phyloP scores from a whole-genome alignment of 2,888 invertebrate genomes.

The Selenia dentaria region DNA sequence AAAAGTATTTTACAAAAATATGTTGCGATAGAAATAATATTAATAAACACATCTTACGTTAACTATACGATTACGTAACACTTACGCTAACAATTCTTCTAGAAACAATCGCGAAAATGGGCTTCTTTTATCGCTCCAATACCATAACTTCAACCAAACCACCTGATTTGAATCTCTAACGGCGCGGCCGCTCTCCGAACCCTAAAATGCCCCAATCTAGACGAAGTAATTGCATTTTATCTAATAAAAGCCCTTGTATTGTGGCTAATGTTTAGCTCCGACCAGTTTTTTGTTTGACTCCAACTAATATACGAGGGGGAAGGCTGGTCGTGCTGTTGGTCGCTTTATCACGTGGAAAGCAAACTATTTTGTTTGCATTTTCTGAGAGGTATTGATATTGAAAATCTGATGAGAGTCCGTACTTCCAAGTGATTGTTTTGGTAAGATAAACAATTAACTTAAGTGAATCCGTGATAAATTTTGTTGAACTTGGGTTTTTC shows the following conservation, averaged over 20 bases:
- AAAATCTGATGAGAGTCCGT: slow-evolving; percentile 5
- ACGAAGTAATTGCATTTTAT: slow-evolving; percentile 43
- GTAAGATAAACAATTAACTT: slow-evolving; percentile 4
- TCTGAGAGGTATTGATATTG: slow-evolving; percentile 9
- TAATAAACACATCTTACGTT: too few relatives aligned
- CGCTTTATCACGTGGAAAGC: slow-evolving; percentile 23
- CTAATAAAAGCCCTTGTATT: slow-evolving; percentile 33
- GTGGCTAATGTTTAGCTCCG: slow-evolving; percentile 24
- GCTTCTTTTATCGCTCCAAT: slow-evolving; percentile 16
- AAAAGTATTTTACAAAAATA: too few relatives aligned
- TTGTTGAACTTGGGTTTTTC: background rate
- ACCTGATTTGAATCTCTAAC: slow-evolving; percentile 46
- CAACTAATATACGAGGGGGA: background rate
- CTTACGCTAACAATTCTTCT: too few relatives aligned
- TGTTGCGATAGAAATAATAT: too few relatives aligned
- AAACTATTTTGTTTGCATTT: slow-evolving; percentile 9
- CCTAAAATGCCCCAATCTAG: slow-evolving; percentile 34
- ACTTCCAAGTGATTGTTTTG: background rate
- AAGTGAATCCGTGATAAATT: slow-evolving; percentile 1
- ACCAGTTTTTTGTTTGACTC: slow-evolving; percentile 9
- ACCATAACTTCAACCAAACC: slow-evolving; percentile 28
- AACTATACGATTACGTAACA: too few relatives aligned
- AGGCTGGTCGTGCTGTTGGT: slow-evolving; percentile 3
- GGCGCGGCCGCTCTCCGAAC: slow-evolving; percentile 23
- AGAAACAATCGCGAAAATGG: slow-evolving; percentile 20